Base-by-base conservation (phyloP, 2,888 invertebrate species). In the Uloborus plumipes region DNA sequence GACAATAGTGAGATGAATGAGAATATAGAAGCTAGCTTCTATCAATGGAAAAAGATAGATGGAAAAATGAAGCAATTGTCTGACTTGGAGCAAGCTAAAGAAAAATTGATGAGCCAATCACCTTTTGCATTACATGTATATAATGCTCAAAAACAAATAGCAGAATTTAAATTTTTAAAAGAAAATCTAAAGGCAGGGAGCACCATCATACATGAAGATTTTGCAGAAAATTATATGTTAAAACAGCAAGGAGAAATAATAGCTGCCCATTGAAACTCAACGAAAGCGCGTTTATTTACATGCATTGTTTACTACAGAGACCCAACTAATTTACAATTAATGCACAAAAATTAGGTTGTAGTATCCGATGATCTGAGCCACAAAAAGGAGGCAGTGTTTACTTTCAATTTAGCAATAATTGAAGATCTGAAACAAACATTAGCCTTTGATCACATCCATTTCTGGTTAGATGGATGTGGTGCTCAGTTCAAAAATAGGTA, bases 101-200 rank as follows among this genome's bases (percentile, higher is more conserved):
- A 58, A 58, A 7, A 53, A 53, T 18, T 3, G 18, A 58, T 58
- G 18, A 58, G 58, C 18, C 58, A 26, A 26, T 26, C 4, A 26
- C 26, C 26, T 3, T 26, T 26, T 26, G 26, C 2, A 3, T 26
- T 26, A 26, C 26, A 26, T 26, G 26, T 26, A 26, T 26, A 26
- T 26, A 26, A 2, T 4, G 58, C 58, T 20, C 9, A 58, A 20
- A 58, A 58, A n/a, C n/a, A 58, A 58, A 15, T n/a, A 20, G 58
- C 58, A 58, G 58, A 58, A n/a, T 58, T 58, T 58, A 58, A 58
- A 58, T 58, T 9, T n/a, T n/a, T 58, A n/a, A 58, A n/a, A 58
- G 18, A n/a, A 14, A 15, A n/a, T 6, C 6, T 58, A 18, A 18
- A 58, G 18, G 26, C 26, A 26, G 26, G 26, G 2, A 26, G 26